Percentiles rank a stretch among this genome's conserved stretches.
phyloP scores from a whole-genome alignment of 2,113 vertebrate genomes.

The Percina caprodes region DNA sequence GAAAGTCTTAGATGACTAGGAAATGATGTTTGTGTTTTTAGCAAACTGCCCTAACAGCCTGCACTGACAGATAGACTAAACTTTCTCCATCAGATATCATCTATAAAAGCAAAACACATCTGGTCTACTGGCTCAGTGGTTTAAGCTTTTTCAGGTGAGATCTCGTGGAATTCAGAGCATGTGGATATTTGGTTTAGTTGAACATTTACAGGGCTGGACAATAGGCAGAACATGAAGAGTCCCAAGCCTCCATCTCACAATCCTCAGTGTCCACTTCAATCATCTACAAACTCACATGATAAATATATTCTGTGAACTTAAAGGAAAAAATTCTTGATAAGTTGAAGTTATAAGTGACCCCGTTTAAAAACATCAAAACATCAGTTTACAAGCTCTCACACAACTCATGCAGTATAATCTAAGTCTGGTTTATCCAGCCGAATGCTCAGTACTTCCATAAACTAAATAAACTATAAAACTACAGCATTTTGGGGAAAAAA shows the following conservation, averaged over 20 bases:
- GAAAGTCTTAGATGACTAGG: neutral
- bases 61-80: constrained; percentile 19
- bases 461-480: too few species aligned
- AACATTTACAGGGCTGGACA: constrained; percentile 11
- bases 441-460: too few species aligned
- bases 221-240: neutral
- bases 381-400: too few species aligned
- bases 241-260: neutral
- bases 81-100: neutral
- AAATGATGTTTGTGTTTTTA: constrained; percentile 22
- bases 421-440: too few species aligned
- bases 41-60: neutral
- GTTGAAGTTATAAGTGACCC: too few species aligned
- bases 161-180: constrained; percentile 26
- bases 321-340: neutral
- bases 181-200: constrained; percentile 24
- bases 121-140: constrained; percentile 6
- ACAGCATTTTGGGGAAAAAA: too few species aligned
- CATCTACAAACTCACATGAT: neutral
- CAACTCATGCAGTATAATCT: too few species aligned
- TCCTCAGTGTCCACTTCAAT: neutral
- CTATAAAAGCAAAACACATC: constrained; percentile 37
- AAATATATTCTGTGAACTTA: neutral
- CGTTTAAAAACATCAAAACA: too few species aligned
- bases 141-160: constrained; percentile 22